Evolutionary conservation across 92 coral and sea anemone species (phyloP), one percentile per base, ranked within the genome.

Genomic region (Isaurus tuberculatus): DNA sequence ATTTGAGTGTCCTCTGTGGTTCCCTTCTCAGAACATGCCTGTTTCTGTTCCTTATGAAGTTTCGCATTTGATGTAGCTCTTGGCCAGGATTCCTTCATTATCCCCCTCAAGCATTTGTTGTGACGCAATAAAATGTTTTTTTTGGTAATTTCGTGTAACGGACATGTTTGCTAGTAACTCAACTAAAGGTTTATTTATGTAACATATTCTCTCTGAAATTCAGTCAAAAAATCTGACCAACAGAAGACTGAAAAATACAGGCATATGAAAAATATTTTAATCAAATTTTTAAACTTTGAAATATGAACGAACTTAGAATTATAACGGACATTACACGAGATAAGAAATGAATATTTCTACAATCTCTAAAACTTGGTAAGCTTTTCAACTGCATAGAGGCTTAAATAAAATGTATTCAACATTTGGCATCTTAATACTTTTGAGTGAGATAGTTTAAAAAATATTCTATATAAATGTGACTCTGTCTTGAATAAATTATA

Each of bases 271-370:
- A 65, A 11, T 32, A 65, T 28, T 9, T 23, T 65, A 33, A 65
- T 2, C 70, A 28, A 23, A 65, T 23, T 25, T 65, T 32, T 25
- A 2, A 26, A 29, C 9, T 25, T 65, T 65, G 70, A 65, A 65
- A 65, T 65, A 65, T 29, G 70, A 65, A 65, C 27, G 32, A 65
- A 31, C 19, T 66, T 66, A 15, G 16, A 29, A 66, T 36, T 28
- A 37, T 66, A 66, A 66, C 72, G 72, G 43, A 66, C 72, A 66
- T 66, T 31, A 66, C 73, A 68, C 73, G 43, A 67, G 72, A 66
- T 28, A 22, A 67, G 72, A 67, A 42, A 13, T 30, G 48, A 30
- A 23, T 67, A 33, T 67, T 67, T 67, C 48, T 67, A 67, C 72
- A 67, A 32, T 29, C 72, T 67, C 22, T 67, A 67, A 67, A 67